A percentile compares a stretch with the other conserved stretches of the same genome.
Conservation (phyloP, 2,113 vertebrate genomes). For the Talpa occidentalis region DNA sequence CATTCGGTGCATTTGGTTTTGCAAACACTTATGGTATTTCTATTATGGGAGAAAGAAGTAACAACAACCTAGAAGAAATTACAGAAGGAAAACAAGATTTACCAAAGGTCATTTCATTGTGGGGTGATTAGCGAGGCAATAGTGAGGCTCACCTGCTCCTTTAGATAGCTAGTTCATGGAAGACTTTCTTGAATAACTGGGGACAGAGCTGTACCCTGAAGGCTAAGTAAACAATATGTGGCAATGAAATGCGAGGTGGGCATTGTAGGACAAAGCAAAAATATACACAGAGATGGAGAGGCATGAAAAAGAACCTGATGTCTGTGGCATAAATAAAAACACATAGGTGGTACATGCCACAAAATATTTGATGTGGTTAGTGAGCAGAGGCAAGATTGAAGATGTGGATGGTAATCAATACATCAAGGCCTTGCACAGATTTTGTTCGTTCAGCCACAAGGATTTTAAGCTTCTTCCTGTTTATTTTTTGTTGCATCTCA, state of each 20-base stretch:
- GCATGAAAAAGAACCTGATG: not conserved
- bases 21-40: not conserved
- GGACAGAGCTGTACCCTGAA: not conserved
- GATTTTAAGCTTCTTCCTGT: not conserved
- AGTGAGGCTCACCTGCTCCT: not conserved
- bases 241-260: not conserved
- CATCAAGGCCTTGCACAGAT: not conserved
- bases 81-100: not conserved
- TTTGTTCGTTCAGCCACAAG: not conserved
- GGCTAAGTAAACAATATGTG: not conserved
- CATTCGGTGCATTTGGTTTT: not conserved
- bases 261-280: not conserved
- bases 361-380: not conserved
- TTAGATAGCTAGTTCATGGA: not conserved
- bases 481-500: not conserved
- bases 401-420: not conserved
- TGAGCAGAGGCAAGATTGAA: not conserved
- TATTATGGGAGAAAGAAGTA: not conserved
- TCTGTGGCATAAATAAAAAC: not conserved
- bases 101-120: not conserved
- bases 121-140: not conserved
- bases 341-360: not conserved
- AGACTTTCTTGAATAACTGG: not conserved
- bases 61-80: not conserved
- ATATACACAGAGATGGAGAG: not conserved